Conservation (phyloP, 2,888 invertebrate genomes). For the Lypha dubia region DNA sequence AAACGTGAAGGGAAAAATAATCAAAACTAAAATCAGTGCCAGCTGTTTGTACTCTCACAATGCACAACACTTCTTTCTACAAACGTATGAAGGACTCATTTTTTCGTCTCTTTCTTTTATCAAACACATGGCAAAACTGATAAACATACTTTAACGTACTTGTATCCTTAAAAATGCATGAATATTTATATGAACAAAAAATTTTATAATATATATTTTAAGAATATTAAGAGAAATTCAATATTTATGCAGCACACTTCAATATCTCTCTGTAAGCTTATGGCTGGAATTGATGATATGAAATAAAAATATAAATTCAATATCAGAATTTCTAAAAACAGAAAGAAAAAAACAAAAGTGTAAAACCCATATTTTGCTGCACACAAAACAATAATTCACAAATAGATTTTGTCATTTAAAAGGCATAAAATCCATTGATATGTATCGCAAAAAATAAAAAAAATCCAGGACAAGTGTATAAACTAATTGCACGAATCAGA, state of each 20-base stretch:
- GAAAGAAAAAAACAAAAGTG: slow-evolving; percentile 21
- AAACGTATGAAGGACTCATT: slow-evolving; percentile 6
- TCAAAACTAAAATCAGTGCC: slow-evolving; percentile 47
- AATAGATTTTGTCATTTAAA: slow-evolving; percentile 32
- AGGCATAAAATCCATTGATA: slow-evolving; percentile 49
- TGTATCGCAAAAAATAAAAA: neutral
- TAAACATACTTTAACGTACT: neutral
- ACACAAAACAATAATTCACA: slow-evolving; percentile 39
- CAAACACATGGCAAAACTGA: slow-evolving; percentile 8
- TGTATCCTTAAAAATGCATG: slow-evolving; percentile 47
- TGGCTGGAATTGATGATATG: neutral
- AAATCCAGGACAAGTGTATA: neutral
- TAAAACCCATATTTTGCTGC: neutral
- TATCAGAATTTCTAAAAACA: neutral
- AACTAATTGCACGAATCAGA: slow-evolving; percentile 2
- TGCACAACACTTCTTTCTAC: neutral
- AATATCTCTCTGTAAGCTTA: slow-evolving; percentile 11
- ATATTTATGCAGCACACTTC: slow-evolving; percentile 6
- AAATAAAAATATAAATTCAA: slow-evolving; percentile 31
- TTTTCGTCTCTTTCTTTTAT: slow-evolving; percentile 29
- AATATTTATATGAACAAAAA: slow-evolving; percentile 45
- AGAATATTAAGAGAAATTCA: slow-evolving; percentile 23
- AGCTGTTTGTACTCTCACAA: slow-evolving; percentile 45
- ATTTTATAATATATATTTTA: slow-evolving; percentile 14
- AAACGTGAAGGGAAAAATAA: neutral